phyloP scores from a whole-genome alignment of 2,888 invertebrate genomes.

The Vandiemenella viatica region DNA sequence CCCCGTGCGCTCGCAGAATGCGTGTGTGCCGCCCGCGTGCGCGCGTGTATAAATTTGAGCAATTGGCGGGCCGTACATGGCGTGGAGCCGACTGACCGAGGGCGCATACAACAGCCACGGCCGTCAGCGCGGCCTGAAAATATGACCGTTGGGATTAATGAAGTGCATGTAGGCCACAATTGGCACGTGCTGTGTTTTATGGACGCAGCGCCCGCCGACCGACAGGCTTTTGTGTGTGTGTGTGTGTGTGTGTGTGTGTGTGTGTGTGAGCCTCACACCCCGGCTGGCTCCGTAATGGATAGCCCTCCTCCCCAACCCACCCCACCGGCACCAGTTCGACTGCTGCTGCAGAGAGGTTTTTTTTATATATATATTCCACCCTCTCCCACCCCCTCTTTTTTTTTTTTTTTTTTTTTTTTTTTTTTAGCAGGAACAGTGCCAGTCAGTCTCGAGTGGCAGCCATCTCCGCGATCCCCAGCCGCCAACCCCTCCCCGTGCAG shows the following conservation, averaged over 20 bases:
- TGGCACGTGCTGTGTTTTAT: not conserved
- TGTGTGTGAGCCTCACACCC: too few species aligned
- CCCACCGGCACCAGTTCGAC: too few species aligned
- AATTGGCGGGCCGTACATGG: not conserved
- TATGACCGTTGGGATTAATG: constrained; percentile 23
- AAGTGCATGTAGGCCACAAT: constrained; percentile 19
- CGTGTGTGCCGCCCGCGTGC: not conserved
- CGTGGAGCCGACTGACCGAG: constrained; percentile 1
- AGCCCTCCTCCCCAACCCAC: too few species aligned
- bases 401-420: too few species aligned
- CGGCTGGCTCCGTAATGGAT: not conserved
- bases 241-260: too few species aligned
- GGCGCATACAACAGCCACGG: constrained; percentile 1
- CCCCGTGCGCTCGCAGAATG: constrained; percentile 15
- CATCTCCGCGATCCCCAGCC: too few species aligned
- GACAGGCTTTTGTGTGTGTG: not conserved
- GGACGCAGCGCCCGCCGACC: not conserved
- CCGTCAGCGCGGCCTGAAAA: constrained; percentile 15
- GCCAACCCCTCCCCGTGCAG: too few species aligned
- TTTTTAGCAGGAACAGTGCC: too few species aligned
- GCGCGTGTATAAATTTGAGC: not conserved
- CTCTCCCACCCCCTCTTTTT: too few species aligned
- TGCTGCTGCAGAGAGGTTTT: too few species aligned
- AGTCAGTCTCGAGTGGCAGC: too few species aligned
- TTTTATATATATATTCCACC: too few species aligned